Evolutionary conservation across 2,113 vertebrate genomes (phyloP).

Genomic region (Microcebus ravelobensis): DNA sequence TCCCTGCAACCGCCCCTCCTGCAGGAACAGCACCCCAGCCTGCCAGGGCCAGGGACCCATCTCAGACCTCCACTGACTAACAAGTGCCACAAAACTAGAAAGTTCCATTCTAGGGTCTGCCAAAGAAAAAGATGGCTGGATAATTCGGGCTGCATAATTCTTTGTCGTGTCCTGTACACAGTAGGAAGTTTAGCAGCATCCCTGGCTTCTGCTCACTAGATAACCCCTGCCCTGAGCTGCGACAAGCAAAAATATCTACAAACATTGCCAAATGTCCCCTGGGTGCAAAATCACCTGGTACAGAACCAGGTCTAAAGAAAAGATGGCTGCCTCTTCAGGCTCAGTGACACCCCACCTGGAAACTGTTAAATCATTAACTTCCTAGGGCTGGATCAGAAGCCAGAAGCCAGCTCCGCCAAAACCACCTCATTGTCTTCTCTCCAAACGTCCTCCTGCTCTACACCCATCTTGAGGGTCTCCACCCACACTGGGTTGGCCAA

Average conservation of each 20-base stretch:
- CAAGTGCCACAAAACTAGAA: not conserved
- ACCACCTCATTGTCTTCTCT: not conserved
- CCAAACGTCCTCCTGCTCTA: not conserved
- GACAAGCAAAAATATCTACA: not conserved
- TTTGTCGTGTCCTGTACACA: accelerated
- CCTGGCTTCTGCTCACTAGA: not conserved
- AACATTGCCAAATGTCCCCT: not conserved
- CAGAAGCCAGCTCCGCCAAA: not conserved
- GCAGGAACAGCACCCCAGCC: not conserved
- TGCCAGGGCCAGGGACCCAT: accelerated
- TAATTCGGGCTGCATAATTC: too few species aligned
- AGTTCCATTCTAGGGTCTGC: not conserved
- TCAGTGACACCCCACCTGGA: not conserved
- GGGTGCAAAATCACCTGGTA: not conserved
- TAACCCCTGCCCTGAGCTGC: accelerated
- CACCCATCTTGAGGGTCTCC: not conserved
- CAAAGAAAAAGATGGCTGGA: not conserved
- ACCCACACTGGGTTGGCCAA: too few species aligned
- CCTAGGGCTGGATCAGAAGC: not conserved
- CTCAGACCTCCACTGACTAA: not conserved
- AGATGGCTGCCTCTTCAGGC: not conserved
- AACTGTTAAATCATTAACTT: not conserved
- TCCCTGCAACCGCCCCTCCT: not conserved
- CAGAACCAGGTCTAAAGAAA: not conserved
- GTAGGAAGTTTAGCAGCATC: not conserved